These are phyloP conservation scores for Thamnophis elegans DNA, from an alignment of 2,797 vertebrate species.

Conservation along the genomic window DNA sequence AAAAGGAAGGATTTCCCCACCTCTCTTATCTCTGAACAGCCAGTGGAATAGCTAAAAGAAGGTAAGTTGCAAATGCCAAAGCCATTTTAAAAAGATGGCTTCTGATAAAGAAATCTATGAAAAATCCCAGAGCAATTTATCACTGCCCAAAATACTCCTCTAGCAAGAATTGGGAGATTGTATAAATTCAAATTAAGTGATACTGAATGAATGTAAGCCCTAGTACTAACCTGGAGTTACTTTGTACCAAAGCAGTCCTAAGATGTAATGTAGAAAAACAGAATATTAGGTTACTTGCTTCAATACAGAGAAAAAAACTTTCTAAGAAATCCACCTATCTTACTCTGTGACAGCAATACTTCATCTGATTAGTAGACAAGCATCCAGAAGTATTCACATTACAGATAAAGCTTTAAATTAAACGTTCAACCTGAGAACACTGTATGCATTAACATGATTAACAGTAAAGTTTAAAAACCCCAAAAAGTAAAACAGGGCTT, in stretches of 20 bases:
- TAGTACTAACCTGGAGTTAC: not conserved
- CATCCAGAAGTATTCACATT: not conserved
- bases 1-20: slow-evolving; percentile 13
- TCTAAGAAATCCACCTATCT: not conserved
- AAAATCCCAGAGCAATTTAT: not conserved
- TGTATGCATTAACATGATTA: not conserved
- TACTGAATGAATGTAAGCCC: not conserved
- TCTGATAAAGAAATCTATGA: not conserved
- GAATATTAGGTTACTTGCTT: not conserved
- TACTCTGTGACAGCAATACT: not conserved
- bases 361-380: not conserved
- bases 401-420: not conserved
- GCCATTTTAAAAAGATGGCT: not conserved
- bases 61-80: not conserved
- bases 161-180: not conserved
- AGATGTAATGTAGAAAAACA: not conserved
- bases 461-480: not conserved
- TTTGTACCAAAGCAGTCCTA: not conserved
- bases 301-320: not conserved
- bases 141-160: not conserved
- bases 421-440: not conserved
- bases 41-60: not conserved
- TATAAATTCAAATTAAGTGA: not conserved
- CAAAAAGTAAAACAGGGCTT: not conserved
- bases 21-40: not conserved